Evolutionary conservation across 2,888 invertebrate genomes (phyloP), one percentile per base, ranked within the genome.

Genomic region (Oscheius sp.): DNA sequence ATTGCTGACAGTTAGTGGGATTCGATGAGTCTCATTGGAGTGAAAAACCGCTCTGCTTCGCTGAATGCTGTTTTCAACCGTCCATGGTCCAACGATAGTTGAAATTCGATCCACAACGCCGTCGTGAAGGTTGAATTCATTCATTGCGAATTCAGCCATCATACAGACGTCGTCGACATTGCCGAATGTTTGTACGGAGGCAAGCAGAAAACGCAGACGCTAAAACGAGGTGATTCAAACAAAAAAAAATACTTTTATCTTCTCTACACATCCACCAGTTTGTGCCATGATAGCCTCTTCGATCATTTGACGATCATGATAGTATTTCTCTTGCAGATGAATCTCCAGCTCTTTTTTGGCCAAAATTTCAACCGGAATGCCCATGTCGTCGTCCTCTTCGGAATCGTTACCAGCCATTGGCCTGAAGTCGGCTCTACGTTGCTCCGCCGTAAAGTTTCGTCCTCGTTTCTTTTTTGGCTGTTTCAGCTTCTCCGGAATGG

Each of bases 21-120:
- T 78, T n/a, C 70, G 70, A 47, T 80, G 80, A 8, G 80, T 78
- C 50, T 80, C 80, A 36, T 75, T 77, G 3, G 77, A 71, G 64
- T 80, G 78, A 57, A 77, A 73, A 22, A 69, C 70, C 2, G 80
- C 78, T 0, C 80, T 73, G 59, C 72, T 51, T 38, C 72, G 67
- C 50, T 74, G 71, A 32, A 74, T 64, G 24, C 76, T 73, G 44
- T 74, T 76, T 5, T 70, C 68, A 5, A 74, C 38, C 8, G 59
- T 54, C 78, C 78, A 78, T 12, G 78, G 75, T 8, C 78, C 78
- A 44, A 78, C 73, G 30, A 76, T 54, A 12, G 75, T 62, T 36
- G 75, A 74, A 44, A 74, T 68, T 47, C 69, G 56, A 51, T 80
- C 80, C n/a, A 80, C 44, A 17, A 80, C 71, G 24, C 80, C 80